phyloP scores from a whole-genome alignment of 2,888 invertebrate species.

The Argyresthia albistria region DNA sequence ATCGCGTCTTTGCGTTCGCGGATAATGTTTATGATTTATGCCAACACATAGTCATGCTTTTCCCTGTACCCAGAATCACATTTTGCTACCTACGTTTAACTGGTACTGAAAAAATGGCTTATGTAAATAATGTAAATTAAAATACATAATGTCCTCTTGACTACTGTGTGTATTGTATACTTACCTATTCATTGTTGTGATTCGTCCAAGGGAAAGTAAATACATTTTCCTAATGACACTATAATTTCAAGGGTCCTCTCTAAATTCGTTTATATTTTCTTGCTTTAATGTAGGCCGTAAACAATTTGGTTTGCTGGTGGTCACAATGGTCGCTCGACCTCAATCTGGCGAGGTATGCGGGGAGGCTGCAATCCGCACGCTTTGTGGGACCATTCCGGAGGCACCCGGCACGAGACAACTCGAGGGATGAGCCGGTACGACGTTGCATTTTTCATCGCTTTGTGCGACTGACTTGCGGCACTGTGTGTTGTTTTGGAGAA shows the following conservation, averaged over 20 bases:
- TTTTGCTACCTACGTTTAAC: no score
- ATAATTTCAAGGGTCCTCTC: no score
- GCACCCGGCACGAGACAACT: slow-evolving; percentile 34
- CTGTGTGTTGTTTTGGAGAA: slow-evolving; percentile 16
- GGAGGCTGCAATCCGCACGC: slow-evolving; percentile 12
- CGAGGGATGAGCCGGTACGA: slow-evolving; percentile 35
- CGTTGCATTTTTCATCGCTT: slow-evolving; percentile 47
- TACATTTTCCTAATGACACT: no score
- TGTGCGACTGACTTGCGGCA: slow-evolving; percentile 18
- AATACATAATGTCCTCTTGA: no score
- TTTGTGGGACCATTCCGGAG: slow-evolving; percentile 1
- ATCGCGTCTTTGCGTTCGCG: slow-evolving; percentile 7
- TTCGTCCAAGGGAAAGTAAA: no score
- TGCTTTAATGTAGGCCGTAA: neutral
- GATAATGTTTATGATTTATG: neutral
- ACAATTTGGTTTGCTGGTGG: slow-evolving; percentile 57
- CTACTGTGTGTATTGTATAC: no score
- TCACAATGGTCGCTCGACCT: slow-evolving; percentile 39
- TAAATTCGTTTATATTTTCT: no score
- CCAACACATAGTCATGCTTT: neutral
- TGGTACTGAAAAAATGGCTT: no score
- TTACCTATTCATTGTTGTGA: no score
- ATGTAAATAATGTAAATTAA: no score
- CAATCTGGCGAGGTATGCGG: slow-evolving; percentile 29
- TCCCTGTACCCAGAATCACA: neutral